Base-by-base conservation (phyloP, 2,888 invertebrate species). In the Parnassius smintheus region DNA sequence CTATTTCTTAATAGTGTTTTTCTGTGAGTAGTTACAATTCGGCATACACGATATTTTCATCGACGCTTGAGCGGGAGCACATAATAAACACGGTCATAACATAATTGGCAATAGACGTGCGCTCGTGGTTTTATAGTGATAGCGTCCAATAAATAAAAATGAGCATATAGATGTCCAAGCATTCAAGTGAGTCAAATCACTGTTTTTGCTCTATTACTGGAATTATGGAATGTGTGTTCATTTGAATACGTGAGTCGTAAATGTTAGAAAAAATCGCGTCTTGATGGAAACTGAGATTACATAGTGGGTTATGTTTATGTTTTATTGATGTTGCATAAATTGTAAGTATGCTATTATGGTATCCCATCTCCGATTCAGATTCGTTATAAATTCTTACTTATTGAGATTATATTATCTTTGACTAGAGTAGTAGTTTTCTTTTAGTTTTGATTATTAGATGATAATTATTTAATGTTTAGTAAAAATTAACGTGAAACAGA, bases 11-110 rank as follows among this genome's bases (percentile, higher is more conserved):
- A 25, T 25, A 25, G 25, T 25, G 25, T 3, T 25, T 4, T 25
- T 4, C 25, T 25, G 11, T 22, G 11, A 12, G 18, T 18, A 48
- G 35, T 54, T 72, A 71, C 68, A 53, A 53, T 59, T 46, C 18
- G 46, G 11, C 2, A 35, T 59, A 35, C 41, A 41, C 18, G 49
- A 51, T 22, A 7, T 35, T 35, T 61, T 71, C 62, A 70, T 69
- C 74, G 67, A 70, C 68, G 69, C 66, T 68, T 66, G 64, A 72
- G 72, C 70, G 75, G 72, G 73, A 75, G 68, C 75, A 75, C 62
- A 75, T 62, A 70, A 71, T 72, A 75, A 75, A 65, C 68, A 66
- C 69, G 65, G 66, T 66, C 35, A 45, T 59, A 53, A 54, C 53
- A 57, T 53, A 57, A 57, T 48, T 48, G 57, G 41, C 48, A n/a